A percentile compares a stretch with the other conserved stretches of the same genome.
Conservation (phyloP, 2,797 vertebrate species). For the Melanotaenia trifasciata region DNA sequence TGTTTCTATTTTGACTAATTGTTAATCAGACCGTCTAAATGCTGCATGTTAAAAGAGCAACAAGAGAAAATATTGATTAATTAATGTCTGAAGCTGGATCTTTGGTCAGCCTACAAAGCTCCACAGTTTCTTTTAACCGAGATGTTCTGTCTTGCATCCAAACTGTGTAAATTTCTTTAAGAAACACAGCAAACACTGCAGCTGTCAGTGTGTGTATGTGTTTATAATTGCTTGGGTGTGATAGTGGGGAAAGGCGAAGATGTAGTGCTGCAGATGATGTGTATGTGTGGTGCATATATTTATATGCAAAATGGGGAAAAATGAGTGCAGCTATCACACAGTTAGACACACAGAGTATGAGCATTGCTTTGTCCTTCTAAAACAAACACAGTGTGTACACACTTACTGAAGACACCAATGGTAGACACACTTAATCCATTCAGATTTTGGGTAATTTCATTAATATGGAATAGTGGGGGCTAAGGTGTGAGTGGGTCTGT, state of each 20-base stretch:
- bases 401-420: constrained; percentile 17
- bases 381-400: constrained; percentile 3
- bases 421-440: constrained; percentile 32
- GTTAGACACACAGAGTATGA: not conserved
- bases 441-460: constrained; percentile 37
- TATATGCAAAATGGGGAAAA: constrained; percentile 30
- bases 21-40: not conserved
- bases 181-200: constrained; percentile 9
- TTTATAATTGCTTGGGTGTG: constrained; percentile 38
- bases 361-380: not conserved
- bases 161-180: not conserved
- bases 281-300: constrained; percentile 20
- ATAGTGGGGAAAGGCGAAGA: constrained; percentile 45
- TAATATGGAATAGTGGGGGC: constrained; percentile 18
- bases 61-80: not conserved
- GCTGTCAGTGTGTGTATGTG: constrained; percentile 3
- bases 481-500: not conserved
- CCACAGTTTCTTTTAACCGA: not conserved
- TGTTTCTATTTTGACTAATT: constrained; percentile 2
- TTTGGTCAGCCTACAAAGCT: not conserved
- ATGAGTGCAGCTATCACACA: constrained; percentile 43
- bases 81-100: not conserved
- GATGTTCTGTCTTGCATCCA: not conserved
- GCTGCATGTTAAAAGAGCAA: not conserved
- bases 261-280: constrained; percentile 27